Base-by-base conservation (phyloP, 2,888 invertebrate genomes). In the Rambutsinella grinnellia region DNA sequence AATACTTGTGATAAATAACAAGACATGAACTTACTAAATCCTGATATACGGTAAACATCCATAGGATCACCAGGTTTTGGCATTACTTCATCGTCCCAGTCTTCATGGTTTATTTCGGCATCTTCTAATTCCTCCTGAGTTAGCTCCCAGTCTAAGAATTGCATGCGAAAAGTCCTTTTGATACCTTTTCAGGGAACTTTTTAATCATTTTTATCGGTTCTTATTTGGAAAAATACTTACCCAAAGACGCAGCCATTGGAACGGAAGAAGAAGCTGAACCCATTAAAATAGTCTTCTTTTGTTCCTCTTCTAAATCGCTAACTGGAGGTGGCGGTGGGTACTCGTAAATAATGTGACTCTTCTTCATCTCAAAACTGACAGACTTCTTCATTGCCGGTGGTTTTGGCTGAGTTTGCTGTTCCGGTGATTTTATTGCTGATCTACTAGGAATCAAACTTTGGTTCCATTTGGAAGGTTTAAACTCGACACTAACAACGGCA, bases 391-490 rank as follows among this genome's bases (percentile, higher is more conserved):
- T 67, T 44, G 76, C 75, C 23, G 71, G 66, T 47, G 68, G 71
- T 60, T 44, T 63, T 17, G 69, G 58, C 19, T 63, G 46, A 15
- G 21, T 36, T 10, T 21, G 24, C 72, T 78, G 78, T 61, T 80
- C 82, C 0, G 84, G 84, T 15, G 84, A 84, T 63, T 83, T 84
- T 1, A 84, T 80, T 6, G 82, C 76, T 24, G 84, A 79, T 62
- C 82, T 78, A 44, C 66, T 62, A 1, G 84, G 84, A 36, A 78
- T 61, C n/a, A 83, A 61, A 28, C 67, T 80, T 60, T 81, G 80
- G 72, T 84, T 80, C 84, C 84, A 84, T 68, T 79, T 84, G 21
- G 82, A 83, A 56, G 84, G 84, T 17, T 81, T 76, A 47, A 84
- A 84, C 36, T 80, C 77, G 46, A 23, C 60, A 66, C 57, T 56